Evolutionary conservation across 2,797 vertebrate species (phyloP).

Genomic region (Falco naumanni): DNA sequence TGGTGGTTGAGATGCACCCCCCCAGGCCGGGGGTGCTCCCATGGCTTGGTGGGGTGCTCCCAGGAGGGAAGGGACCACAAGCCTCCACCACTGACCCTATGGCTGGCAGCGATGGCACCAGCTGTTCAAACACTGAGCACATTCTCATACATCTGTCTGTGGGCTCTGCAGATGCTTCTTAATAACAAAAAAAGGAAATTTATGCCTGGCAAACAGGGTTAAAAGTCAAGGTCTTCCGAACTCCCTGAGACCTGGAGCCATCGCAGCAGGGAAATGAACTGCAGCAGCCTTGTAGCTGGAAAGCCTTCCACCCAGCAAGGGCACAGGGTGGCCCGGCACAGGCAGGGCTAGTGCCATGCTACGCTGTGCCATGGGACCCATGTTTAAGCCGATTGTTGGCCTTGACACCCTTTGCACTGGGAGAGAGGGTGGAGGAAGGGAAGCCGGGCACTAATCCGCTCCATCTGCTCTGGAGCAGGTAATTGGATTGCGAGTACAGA

Average conservation of each 20-base stretch:
- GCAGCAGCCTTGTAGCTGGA: not conserved
- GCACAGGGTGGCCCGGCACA: not conserved
- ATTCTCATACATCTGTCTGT: accelerated
- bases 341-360: not conserved
- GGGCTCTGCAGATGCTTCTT: accelerated
- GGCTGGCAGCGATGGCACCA: accelerated
- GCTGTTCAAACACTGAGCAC: accelerated
- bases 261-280: accelerated
- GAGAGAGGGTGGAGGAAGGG: not conserved
- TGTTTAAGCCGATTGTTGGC: not conserved
- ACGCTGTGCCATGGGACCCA: not conserved
- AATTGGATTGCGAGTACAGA: slow-evolving; percentile 40
- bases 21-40: not conserved
- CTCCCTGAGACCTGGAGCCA: not conserved
- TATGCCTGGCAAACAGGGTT: not conserved
- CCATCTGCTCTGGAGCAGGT: slow-evolving; percentile 45
- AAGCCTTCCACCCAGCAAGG: not conserved
- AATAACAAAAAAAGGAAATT: not conserved
- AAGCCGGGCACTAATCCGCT: slow-evolving; percentile 34
- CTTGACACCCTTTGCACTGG: not conserved
- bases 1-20: not conserved
- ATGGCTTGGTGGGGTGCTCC: not conserved
- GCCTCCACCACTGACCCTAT: accelerated
- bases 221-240: not conserved
- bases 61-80: not conserved